Evolutionary conservation across 2,797 vertebrate species (phyloP).

Genomic region (Lithobates pipiens): DNA sequence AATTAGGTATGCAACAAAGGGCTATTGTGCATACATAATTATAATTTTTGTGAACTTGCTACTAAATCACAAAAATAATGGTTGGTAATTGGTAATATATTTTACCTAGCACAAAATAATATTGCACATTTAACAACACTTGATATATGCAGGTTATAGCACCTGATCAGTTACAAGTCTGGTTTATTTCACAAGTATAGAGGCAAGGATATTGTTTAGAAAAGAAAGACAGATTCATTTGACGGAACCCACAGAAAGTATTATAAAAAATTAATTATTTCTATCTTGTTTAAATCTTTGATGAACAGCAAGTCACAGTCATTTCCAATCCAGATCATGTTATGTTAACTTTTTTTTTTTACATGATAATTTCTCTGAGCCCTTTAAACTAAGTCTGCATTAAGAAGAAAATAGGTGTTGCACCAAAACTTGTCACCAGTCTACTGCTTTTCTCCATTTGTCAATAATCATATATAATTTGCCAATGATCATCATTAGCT

Average conservation of each 20-base stretch:
- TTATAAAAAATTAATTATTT: conserved; percentile 5
- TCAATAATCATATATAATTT: too few relatives aligned
- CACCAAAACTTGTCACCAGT: neutral
- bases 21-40: conserved; percentile 44
- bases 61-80: conserved; percentile 32
- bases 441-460: neutral
- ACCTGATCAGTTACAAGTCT: conserved; percentile 42
- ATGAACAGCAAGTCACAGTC: neutral
- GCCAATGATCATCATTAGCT: neutral
- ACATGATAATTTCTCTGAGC: neutral
- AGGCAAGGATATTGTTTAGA: conserved; percentile 19
- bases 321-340: neutral
- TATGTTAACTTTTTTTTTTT: neutral
- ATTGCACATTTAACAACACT: conserved; percentile 20
- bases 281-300: conserved; percentile 1
- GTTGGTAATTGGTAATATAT: conserved; percentile 22
- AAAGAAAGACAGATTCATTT: conserved; percentile 4
- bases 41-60: conserved; percentile 38
- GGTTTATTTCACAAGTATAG: conserved; percentile 3
- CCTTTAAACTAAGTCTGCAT: neutral
- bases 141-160: conserved; percentile 15
- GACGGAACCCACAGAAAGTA: neutral
- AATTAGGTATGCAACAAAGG: conserved; percentile 37
- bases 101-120: conserved; percentile 32
- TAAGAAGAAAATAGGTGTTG: neutral